These are phyloP conservation scores for Rhamphomyia laevipes DNA, from an alignment of 2,888 invertebrate genomes.

Conservation along the genomic window DNA sequence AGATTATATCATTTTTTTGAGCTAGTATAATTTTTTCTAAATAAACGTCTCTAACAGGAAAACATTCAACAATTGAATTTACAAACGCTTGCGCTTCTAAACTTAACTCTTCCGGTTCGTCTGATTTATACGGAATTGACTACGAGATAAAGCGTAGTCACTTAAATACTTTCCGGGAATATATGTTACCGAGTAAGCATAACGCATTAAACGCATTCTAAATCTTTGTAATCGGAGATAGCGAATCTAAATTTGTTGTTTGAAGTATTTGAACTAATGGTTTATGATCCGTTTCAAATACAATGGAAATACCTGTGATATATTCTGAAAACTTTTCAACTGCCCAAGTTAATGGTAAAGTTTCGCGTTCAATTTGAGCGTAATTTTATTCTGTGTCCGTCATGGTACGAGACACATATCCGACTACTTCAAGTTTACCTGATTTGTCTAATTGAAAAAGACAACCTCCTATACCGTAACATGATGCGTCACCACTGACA, in stretches of 20 bases:
- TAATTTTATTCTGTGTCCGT: slow-evolving; percentile 3
- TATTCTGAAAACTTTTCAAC: slow-evolving; percentile 9
- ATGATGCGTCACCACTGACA: slow-evolving; percentile 7
- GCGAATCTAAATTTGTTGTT: slow-evolving; percentile 2
- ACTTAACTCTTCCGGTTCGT: not conserved
- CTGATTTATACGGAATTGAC: not conserved
- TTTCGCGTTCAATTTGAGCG: slow-evolving; percentile 4
- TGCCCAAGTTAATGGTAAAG: slow-evolving; percentile 5
- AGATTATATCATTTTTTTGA: not conserved
- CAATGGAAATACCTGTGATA: not conserved
- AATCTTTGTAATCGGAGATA: slow-evolving; percentile 7
- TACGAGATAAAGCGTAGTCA: not conserved
- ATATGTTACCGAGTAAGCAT: slow-evolving; percentile 3
- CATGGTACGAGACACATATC: slow-evolving; percentile 6
- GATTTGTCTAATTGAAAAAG: slow-evolving; percentile 1
- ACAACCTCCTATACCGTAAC: slow-evolving; percentile 7
- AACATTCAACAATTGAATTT: not conserved
- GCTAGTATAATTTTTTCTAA: no score
- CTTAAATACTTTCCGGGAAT: slow-evolving; percentile 7
- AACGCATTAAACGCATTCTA: slow-evolving; percentile 3
- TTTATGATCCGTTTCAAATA: slow-evolving; percentile 9
- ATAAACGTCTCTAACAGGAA: slow-evolving; percentile 8
- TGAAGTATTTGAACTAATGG: no score
- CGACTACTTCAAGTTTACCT: not conserved
- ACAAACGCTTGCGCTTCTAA: not conserved